These are phyloP conservation scores for Oscheius sp. DNA, from an alignment of 1,140 invertebrate genomes.

Conservation along the genomic window DNA sequence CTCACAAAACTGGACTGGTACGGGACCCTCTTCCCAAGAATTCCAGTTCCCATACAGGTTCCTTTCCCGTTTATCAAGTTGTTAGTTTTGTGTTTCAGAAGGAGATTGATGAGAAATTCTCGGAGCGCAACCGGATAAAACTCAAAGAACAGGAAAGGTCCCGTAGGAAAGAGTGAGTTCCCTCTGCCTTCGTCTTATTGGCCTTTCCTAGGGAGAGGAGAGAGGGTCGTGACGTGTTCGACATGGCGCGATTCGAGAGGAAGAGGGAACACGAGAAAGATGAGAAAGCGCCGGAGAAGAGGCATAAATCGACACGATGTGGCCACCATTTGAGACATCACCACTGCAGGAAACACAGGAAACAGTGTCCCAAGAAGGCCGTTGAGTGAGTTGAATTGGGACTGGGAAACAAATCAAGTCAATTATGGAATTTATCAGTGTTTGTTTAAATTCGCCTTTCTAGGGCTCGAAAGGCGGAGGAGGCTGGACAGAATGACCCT, in stretches of 20 bases:
- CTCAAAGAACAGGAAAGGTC: conserved; percentile 39
- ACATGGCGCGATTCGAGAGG: neutral
- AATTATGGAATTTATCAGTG: neutral
- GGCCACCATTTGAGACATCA: conserved; percentile 56
- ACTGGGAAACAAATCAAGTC: no score
- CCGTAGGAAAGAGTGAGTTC: no score
- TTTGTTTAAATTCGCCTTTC: neutral
- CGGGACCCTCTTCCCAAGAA: conserved; percentile 93
- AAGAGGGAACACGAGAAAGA: conserved; percentile 17
- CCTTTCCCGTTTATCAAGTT: neutral
- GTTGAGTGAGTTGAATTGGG: conserved; percentile 38
- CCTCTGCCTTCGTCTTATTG: no score
- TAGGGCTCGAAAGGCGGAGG: neutral
- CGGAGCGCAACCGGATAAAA: conserved; percentile 45
- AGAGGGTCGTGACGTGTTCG: neutral
- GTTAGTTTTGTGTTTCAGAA: conserved; percentile 42
- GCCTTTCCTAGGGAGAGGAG: neutral
- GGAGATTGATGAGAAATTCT: conserved; percentile 56
- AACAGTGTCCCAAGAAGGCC: conserved; percentile 53
- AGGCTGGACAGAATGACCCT: neutral
- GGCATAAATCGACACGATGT: conserved; percentile 36
- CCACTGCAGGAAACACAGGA: conserved; percentile 56
- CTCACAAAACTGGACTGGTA: conserved; percentile 96
- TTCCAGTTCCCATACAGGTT: conserved; percentile 93
- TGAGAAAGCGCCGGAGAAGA: neutral